phyloP scores from a whole-genome alignment of 1,140 invertebrate genomes.

The Lysiphlebus fabarum region DNA sequence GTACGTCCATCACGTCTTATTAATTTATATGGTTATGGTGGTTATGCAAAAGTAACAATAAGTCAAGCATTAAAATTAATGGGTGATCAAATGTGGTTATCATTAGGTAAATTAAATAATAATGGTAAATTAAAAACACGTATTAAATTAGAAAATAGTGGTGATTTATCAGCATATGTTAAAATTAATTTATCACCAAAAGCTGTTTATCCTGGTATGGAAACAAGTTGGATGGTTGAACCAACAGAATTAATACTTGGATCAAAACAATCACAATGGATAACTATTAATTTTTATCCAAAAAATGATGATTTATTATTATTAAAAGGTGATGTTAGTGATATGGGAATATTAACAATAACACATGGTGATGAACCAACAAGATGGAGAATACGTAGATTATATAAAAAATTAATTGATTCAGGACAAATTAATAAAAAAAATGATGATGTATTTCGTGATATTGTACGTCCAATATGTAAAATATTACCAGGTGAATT shows the following conservation, averaged over 20 bases:
- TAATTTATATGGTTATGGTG: constrained; percentile 55
- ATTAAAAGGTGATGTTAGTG: constrained; percentile 38
- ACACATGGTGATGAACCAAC: constrained; percentile 51
- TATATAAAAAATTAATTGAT: constrained; percentile 47
- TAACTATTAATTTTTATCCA: constrained; percentile 45
- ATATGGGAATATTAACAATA: constrained; percentile 47
- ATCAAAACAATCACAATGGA: constrained; percentile 39
- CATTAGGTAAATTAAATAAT: constrained; percentile 51
- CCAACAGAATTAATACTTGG: constrained; percentile 45
- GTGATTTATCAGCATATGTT: constrained; percentile 50
- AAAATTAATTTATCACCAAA: constrained; percentile 51
- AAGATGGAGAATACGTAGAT: constrained; percentile 48
- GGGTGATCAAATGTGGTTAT: constrained; percentile 54
- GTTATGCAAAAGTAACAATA: constrained; percentile 50
- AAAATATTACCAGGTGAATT: constrained; percentile 44
- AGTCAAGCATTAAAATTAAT: constrained; percentile 52
- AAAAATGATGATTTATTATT: constrained; percentile 43
- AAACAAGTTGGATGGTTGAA: constrained; percentile 46
- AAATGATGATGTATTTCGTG: constrained; percentile 42
- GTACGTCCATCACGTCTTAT: constrained; percentile 39
- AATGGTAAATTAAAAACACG: constrained; percentile 42
- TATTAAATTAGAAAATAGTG: constrained; percentile 52
- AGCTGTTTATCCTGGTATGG: constrained; percentile 47
- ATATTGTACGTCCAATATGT: constrained; percentile 43
- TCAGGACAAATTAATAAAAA: constrained; percentile 37